These are phyloP conservation scores for Pipistrellus nathusii DNA, from an alignment of 2,797 vertebrate species.

Conservation along the genomic window DNA sequence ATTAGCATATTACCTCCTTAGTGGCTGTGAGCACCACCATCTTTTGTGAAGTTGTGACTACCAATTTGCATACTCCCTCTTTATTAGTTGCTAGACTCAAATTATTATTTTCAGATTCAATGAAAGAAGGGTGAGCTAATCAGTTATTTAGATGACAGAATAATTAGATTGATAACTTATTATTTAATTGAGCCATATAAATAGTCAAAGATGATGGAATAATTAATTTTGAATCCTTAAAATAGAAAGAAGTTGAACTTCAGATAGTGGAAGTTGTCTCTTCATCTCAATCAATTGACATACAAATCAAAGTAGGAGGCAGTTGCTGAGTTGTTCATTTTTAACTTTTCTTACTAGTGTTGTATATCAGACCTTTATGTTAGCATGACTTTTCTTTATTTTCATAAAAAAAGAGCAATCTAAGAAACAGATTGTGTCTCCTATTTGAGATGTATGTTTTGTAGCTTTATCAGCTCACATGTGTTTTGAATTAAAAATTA, in stretches of 20 bases:
- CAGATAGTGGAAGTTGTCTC: background rate
- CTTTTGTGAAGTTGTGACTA: no score
- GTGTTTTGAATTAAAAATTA: slow-evolving; percentile 58
- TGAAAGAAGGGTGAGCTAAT: background rate
- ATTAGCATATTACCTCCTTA: no score
- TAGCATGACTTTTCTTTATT: background rate
- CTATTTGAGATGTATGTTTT: background rate
- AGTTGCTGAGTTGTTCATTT: slow-evolving; percentile 49
- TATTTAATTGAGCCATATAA: slow-evolving; percentile 13
- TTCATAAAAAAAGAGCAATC: slow-evolving; percentile 7
- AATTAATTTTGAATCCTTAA: background rate
- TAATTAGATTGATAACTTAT: background rate
- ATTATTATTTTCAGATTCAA: slow-evolving; percentile 22
- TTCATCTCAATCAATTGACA: background rate
- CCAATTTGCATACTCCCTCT: no score
- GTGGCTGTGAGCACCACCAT: no score
- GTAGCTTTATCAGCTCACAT: slow-evolving; percentile 33
- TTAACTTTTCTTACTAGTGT: background rate
- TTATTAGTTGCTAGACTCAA: background rate
- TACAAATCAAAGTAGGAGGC: background rate
- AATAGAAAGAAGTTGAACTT: background rate
- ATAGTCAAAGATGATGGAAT: background rate
- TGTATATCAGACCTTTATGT: background rate
- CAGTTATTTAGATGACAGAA: background rate
- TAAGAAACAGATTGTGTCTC: slow-evolving; percentile 29